phyloP scores from a whole-genome alignment of 2,797 vertebrate genomes.

The Crypturellus tataupa region DNA sequence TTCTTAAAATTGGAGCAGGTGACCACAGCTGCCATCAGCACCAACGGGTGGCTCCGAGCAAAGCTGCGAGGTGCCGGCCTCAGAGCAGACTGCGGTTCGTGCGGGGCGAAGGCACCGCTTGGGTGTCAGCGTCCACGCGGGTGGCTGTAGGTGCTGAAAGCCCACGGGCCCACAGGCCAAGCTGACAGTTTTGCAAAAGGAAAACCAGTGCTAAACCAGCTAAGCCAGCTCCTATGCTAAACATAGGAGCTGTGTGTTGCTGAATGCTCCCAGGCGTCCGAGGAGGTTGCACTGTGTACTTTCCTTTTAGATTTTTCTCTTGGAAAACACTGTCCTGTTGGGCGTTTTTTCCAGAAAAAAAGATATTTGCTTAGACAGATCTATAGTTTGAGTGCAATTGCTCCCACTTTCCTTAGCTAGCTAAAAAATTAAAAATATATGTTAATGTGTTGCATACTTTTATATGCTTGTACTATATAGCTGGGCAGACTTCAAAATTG shows the following conservation, averaged over 20 bases:
- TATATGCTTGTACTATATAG: neutral
- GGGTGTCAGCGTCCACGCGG: neutral
- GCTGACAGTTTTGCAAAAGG: neutral
- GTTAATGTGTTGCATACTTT: neutral
- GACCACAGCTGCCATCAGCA: neutral
- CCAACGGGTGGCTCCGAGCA: neutral
- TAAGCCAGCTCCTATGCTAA: too few relatives aligned
- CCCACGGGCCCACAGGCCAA: neutral
- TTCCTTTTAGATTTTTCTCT: neutral
- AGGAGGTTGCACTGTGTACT: neutral
- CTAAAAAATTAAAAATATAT: neutral
- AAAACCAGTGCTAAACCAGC: too few relatives aligned
- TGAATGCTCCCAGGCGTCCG: neutral
- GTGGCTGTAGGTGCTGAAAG: neutral
- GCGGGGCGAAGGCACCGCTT: neutral
- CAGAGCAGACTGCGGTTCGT: rapidly evolving
- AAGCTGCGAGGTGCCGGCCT: neutral
- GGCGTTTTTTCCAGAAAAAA: neutral
- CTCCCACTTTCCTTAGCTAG: neutral
- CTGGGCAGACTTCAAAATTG: neutral
- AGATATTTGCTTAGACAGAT: neutral
- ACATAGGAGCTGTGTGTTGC: neutral
- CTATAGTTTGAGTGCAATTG: neutral
- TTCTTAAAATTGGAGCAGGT: neutral
- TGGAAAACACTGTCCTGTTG: neutral